These are phyloP conservation scores for Xestoiulus laeticollis DNA, from an alignment of 2,888 invertebrate genomes.

Conservation along the genomic window DNA sequence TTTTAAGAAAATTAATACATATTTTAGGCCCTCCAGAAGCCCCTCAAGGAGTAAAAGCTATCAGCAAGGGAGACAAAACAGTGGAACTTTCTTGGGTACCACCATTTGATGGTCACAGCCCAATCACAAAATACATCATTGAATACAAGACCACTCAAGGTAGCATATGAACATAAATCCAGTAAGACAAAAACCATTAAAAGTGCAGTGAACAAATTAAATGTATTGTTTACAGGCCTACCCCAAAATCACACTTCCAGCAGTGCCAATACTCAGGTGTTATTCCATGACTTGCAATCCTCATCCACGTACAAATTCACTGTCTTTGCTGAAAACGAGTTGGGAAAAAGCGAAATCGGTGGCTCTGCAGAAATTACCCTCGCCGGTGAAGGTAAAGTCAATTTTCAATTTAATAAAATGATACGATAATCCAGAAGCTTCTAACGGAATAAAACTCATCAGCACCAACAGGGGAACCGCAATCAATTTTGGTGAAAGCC, in stretches of 20 bases:
- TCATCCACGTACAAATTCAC: slow-evolving; percentile 48
- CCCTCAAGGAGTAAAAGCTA: slow-evolving; percentile 44
- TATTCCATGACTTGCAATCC: slow-evolving; percentile 38
- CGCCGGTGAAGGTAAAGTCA: slow-evolving; percentile 50
- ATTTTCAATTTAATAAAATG: background rate
- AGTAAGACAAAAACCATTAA: slow-evolving; percentile 45
- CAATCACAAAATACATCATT: slow-evolving; percentile 38
- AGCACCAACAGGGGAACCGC: background rate
- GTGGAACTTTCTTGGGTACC: slow-evolving; percentile 31
- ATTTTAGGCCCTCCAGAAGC: slow-evolving; percentile 52
- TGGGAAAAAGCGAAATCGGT: slow-evolving; percentile 44
- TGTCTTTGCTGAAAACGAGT: slow-evolving; percentile 49
- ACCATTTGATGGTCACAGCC: slow-evolving; percentile 50
- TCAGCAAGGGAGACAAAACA: slow-evolving; percentile 27
- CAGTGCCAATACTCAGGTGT: background rate
- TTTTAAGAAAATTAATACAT: background rate
- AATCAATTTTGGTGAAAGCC: background rate
- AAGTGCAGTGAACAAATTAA: slow-evolving; percentile 3
- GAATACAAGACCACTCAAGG: slow-evolving; percentile 51
- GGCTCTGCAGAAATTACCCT: slow-evolving; percentile 44
- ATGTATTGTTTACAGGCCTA: background rate
- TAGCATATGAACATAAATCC: slow-evolving; percentile 50
- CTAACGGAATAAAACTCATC: background rate
- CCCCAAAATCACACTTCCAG: background rate
- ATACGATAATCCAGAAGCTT: background rate